Percentiles rank a stretch among this genome's conserved stretches.
Evolutionary conservation across 2,113 vertebrate species (phyloP).

Genomic region (Otolemur garnettii): DNA sequence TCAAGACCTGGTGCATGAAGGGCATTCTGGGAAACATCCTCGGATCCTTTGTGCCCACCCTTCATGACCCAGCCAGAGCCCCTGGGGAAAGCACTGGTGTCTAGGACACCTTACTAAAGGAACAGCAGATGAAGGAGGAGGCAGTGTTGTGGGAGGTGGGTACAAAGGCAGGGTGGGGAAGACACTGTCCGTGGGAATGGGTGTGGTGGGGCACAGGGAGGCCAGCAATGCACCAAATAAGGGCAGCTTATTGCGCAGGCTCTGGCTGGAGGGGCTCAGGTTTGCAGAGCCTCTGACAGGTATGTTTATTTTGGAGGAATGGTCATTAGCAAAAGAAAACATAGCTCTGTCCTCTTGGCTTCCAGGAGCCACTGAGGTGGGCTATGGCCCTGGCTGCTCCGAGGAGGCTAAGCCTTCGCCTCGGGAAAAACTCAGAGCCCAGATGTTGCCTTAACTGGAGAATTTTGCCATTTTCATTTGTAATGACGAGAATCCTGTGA

Average conservation of each 20-base stretch:
- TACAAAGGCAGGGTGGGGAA: background rate
- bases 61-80: background rate
- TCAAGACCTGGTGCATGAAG: rapidly evolving
- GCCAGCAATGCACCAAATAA: too few species aligned
- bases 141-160: rapidly evolving
- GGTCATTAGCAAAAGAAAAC: background rate
- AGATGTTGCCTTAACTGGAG: background rate
- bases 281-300: background rate
- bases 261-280: background rate
- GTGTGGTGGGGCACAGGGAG: too few species aligned
- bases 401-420: background rate
- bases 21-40: background rate
- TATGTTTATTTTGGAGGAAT: background rate
- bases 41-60: rapidly evolving
- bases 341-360: background rate
- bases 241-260: rapidly evolving
- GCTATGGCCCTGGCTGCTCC: background rate
- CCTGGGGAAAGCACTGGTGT: too few species aligned
- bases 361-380: background rate
- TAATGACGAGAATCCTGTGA: background rate
- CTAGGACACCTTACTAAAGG: background rate
- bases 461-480: background rate
- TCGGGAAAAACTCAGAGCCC: background rate
- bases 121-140: background rate
- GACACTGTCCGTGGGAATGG: background rate